phyloP scores from a whole-genome alignment of 1,140 invertebrate species.

The Pararge aegeria region DNA sequence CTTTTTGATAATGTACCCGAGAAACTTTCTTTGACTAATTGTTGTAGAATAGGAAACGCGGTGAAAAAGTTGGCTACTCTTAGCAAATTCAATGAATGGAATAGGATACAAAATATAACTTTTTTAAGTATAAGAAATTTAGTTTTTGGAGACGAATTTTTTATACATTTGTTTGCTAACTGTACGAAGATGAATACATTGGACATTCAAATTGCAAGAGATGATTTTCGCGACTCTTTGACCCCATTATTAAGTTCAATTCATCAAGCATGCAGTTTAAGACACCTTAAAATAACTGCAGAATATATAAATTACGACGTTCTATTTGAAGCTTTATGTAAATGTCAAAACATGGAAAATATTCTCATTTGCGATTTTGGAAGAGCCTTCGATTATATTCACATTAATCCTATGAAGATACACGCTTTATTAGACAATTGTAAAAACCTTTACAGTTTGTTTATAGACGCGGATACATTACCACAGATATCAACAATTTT shows the following conservation, averaged over 20 bases:
- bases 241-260: neutral
- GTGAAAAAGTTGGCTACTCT: neutral
- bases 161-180: neutral
- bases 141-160: neutral
- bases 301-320: neutral
- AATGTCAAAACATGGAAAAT: neutral
- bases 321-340: constrained; percentile 1
- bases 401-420: neutral
- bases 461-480: neutral
- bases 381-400: neutral
- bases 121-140: neutral
- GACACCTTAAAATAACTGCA: neutral
- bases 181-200: neutral
- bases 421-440: neutral
- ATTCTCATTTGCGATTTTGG: neutral
- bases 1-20: neutral
- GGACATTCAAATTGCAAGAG: neutral
- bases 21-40: neutral
- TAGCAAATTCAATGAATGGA: neutral
- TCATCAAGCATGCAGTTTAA: neutral
- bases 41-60: neutral
- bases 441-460: neutral
- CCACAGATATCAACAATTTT: neutral
- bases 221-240: neutral
- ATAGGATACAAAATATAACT: neutral